Evolutionary conservation across 2,113 vertebrate genomes (phyloP).

Genomic region (Lepus timidus): DNA sequence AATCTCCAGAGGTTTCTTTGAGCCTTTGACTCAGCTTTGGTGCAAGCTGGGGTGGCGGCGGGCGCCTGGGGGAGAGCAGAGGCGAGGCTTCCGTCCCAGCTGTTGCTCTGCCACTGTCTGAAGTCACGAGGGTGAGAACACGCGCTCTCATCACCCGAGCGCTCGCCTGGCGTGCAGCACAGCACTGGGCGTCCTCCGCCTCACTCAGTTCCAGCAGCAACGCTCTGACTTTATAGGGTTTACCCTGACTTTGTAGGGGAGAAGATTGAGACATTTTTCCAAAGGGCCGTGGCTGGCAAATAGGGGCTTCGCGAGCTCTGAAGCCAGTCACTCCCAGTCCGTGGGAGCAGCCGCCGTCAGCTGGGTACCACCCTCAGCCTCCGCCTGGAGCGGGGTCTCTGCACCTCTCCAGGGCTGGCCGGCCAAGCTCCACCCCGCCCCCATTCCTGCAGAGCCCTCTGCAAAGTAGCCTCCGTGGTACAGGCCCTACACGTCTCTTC

Average conservation of each 20-base stretch:
- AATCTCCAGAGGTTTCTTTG: background rate
- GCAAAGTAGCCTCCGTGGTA: background rate
- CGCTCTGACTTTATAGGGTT: no score
- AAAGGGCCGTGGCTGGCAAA: background rate
- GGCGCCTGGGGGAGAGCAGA: background rate
- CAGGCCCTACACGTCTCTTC: background rate
- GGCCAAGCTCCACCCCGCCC: no score
- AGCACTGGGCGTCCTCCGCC: background rate
- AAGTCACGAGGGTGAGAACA: accelerated
- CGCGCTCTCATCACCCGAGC: background rate
- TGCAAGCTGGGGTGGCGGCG: background rate
- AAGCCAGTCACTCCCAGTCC: background rate
- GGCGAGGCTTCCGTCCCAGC: background rate
- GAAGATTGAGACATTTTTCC: background rate
- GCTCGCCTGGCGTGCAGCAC: background rate
- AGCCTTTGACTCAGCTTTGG: background rate
- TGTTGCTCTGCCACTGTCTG: background rate
- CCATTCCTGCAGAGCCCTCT: background rate
- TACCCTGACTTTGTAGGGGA: background rate
- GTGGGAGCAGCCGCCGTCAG: accelerated
- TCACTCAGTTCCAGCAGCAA: no score
- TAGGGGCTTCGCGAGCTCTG: background rate
- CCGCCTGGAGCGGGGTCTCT: background rate
- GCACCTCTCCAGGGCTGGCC: background rate
- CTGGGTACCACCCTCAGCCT: no score